Evolutionary conservation across 2,888 invertebrate genomes (phyloP), one percentile per base, ranked within the genome.

Genomic region (Acleris holmiana): DNA sequence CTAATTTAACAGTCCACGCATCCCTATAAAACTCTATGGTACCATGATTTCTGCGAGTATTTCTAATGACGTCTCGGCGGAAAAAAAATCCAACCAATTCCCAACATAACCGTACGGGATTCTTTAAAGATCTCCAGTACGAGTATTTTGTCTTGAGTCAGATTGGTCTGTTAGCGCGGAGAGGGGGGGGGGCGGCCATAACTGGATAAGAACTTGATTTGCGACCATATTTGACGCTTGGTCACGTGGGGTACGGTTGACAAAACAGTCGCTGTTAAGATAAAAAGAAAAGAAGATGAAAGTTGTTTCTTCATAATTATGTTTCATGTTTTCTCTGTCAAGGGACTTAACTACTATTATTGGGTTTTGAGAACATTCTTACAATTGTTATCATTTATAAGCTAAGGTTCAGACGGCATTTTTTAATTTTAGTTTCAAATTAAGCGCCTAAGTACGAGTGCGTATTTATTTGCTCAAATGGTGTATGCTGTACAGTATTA

Each of bases 201-300:
- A 59, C 18, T 49, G 41, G 50, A 59, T 59, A 50, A 59, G 41
- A 41, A 41, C 58, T 50, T 59, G 58, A 50, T 59, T 59, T 44
- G 49, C 41, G 17, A 19, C 23, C 58, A 40, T 15, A 50, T 50
- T 50, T 50, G 57, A 21, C 48, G 47, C 40, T 50, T n/a, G 23
- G 6, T 41, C 59, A 50, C 50, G 48, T 48, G 40, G 35, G 13
- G 49, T 58, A 23, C 10, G 21, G 58, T 41, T 23, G 41, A 23
- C 49, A 58, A 50, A 46, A 35, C 13, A 21, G 3, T 2, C 10
- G 13, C 21, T 29, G 19, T 46, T 46, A 29, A n/a, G 4, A 25
- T n/a, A n/a, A n/a, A n/a, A n/a, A n/a, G n/a, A n/a, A n/a, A n/a
- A n/a, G n/a, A n/a, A n/a, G n/a, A n/a, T n/a, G n/a, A n/a, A n/a